Conservation (phyloP, 2,797 vertebrate species). For the Ambastaia sidthimunki region DNA sequence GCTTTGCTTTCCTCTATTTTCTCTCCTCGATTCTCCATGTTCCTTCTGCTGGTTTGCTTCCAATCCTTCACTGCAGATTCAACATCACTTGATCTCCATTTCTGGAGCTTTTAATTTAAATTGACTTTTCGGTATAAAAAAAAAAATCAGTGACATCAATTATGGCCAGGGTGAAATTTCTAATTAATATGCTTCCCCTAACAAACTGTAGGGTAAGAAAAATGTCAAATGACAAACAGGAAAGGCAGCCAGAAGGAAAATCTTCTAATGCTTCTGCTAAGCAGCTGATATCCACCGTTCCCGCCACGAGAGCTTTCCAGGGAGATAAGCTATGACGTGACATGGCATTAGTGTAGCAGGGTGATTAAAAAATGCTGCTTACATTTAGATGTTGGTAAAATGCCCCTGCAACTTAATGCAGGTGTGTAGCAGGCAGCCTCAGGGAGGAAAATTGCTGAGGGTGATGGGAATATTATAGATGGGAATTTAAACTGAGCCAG, state of each 20-base stretch:
- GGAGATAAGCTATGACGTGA: conserved; percentile 24
- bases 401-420: not conserved
- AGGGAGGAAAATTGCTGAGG: not conserved
- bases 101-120: conserved; percentile 70
- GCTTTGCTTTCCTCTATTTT: conserved; percentile 48
- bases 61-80: conserved; percentile 48
- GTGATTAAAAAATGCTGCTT: conserved; percentile 2
- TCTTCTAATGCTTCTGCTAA: conserved; percentile 37
- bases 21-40: conserved; percentile 65
- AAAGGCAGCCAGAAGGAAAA: conserved; percentile 34
- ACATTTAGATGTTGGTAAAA: conserved; percentile 22
- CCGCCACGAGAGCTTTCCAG: not conserved
- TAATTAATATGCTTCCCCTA: conserved; percentile 34
- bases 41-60: conserved; percentile 64
- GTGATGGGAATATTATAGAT: conserved; percentile 37
- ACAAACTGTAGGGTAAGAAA: conserved; percentile 10
- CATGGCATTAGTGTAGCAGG: not conserved
- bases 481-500: not conserved
- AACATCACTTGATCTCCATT: conserved; percentile 61
- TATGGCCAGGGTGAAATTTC: conserved; percentile 49
- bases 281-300: conserved; percentile 20
- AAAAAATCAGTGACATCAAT: conserved; percentile 74
- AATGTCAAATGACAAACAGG: conserved; percentile 36
- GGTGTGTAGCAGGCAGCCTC: not conserved
- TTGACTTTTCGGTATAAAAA: conserved; percentile 73